Evolutionary conservation across 2,888 invertebrate species (phyloP).

Genomic region (Epistrophella euchroma): DNA sequence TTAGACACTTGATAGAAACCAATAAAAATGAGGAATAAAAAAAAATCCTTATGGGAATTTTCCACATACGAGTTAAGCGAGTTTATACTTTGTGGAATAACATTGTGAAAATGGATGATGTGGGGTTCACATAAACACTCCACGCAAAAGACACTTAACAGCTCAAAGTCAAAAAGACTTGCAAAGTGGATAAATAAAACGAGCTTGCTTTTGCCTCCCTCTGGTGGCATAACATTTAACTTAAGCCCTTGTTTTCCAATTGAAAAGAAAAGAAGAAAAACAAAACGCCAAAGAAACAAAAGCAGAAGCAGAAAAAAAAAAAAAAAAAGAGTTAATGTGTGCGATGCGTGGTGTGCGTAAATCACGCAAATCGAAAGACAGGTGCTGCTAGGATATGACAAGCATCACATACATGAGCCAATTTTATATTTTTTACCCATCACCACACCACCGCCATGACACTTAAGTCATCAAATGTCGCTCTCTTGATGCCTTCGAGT

Average conservation of each 20-base stretch:
- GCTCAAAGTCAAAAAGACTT: slow-evolving; percentile 74
- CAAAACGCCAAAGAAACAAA: slow-evolving; percentile 23
- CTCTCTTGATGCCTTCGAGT: slow-evolving; percentile 47
- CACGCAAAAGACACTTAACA: slow-evolving; percentile 72
- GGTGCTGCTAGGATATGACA: slow-evolving; percentile 73
- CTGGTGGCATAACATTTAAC: slow-evolving; percentile 55
- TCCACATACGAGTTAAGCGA: slow-evolving; percentile 26
- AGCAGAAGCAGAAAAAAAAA: not conserved
- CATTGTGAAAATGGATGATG: slow-evolving; percentile 23
- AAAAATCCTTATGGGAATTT: slow-evolving; percentile 63
- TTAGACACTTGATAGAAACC: slow-evolving; percentile 73
- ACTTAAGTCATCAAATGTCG: slow-evolving; percentile 57
- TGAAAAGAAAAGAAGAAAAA: slow-evolving; percentile 33
- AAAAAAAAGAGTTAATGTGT: slow-evolving; percentile 50
- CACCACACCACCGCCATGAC: slow-evolving; percentile 3
- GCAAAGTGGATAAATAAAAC: slow-evolving; percentile 76
- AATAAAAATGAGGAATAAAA: slow-evolving; percentile 62
- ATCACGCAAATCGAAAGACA: slow-evolving; percentile 72
- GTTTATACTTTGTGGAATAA: not conserved
- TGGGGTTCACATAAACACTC: slow-evolving; percentile 40
- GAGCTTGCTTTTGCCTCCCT: slow-evolving; percentile 35
- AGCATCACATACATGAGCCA: slow-evolving; percentile 64
- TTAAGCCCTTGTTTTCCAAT: slow-evolving; percentile 67
- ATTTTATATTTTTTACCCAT: slow-evolving; percentile 47
- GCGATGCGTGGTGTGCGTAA: slow-evolving; percentile 68